Percentiles rank a stretch among this genome's conserved stretches.
Conservation (phyloP, 2,888 invertebrate genomes). For the Drosophila mettleri region DNA sequence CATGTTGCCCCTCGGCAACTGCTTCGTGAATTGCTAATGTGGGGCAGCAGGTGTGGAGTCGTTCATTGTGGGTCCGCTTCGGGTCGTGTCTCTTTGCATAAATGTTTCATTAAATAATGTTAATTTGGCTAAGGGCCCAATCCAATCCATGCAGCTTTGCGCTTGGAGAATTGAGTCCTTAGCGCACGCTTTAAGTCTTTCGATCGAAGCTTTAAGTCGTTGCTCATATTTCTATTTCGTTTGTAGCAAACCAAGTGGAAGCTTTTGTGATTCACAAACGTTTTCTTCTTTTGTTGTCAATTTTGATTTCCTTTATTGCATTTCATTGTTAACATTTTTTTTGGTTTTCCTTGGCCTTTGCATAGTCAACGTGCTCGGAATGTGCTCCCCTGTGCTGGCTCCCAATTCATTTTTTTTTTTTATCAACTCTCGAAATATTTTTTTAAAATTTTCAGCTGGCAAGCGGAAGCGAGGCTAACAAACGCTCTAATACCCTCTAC, state of each 20-base stretch:
- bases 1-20: slow-evolving; percentile 42
- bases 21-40: slow-evolving; percentile 50
- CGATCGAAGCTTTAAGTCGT: slow-evolving; percentile 6
- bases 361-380: slow-evolving; percentile 12
- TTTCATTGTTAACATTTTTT: slow-evolving; percentile 41
- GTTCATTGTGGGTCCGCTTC: slow-evolving; percentile 25
- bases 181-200: slow-evolving; percentile 1
- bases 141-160: slow-evolving; percentile 15
- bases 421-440: slow-evolving; percentile 46
- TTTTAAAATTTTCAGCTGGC: slow-evolving; percentile 42
- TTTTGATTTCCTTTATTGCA: slow-evolving; percentile 29
- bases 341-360: not conserved
- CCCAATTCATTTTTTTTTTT: slow-evolving; percentile 5
- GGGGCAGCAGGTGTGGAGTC: slow-evolving; percentile 63
- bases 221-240: slow-evolving; percentile 7
- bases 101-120: slow-evolving; percentile 77
- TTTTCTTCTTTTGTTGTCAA: slow-evolving; percentile 15
- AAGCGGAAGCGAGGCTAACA: not conserved
- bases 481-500: slow-evolving; percentile 19
- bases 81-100: slow-evolving; percentile 54
- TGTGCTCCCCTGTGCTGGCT: slow-evolving; percentile 26
- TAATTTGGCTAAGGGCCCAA: slow-evolving; percentile 65
- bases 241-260: slow-evolving; percentile 14
- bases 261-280: slow-evolving; percentile 32
- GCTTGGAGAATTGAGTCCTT: slow-evolving; percentile 25